phyloP scores from a whole-genome alignment of 2,888 invertebrate species.

The Drosophila testacea region DNA sequence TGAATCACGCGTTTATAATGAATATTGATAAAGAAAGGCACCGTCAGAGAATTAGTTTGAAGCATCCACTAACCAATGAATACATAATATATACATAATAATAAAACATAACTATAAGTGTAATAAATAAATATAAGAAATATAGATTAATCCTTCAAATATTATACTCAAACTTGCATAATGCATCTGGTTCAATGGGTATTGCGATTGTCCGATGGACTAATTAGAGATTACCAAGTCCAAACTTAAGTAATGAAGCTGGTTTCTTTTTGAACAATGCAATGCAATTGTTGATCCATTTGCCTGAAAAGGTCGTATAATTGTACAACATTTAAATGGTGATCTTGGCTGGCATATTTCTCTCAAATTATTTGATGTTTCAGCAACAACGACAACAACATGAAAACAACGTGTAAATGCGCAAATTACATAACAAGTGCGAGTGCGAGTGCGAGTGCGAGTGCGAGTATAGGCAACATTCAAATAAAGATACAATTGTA shows the following conservation, averaged over 20 bases:
- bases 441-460: constrained; percentile 41
- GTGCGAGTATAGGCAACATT: constrained; percentile 38
- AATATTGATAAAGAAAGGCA: no score
- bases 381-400: constrained; percentile 31
- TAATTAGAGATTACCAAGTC: constrained; percentile 12
- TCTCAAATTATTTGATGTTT: constrained; percentile 49
- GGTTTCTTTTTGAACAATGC: constrained; percentile 22
- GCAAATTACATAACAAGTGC: constrained; percentile 67
- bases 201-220: background rate
- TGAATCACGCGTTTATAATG: no score
- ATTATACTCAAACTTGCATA: background rate
- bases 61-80: no score
- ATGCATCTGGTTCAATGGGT: constrained; percentile 5
- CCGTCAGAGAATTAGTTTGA: no score
- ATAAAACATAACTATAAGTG: no score
- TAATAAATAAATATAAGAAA: no score
- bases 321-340: constrained; percentile 67
- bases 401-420: constrained; percentile 65
- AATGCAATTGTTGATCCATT: constrained; percentile 38
- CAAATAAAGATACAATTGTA: constrained; percentile 72
- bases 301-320: constrained; percentile 43
- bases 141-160: background rate
- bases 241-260: constrained; percentile 8
- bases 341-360: constrained; percentile 35
- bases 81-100: no score